phyloP scores from a whole-genome alignment of 2,113 vertebrate genomes.

The Toxostoma redivivum region DNA sequence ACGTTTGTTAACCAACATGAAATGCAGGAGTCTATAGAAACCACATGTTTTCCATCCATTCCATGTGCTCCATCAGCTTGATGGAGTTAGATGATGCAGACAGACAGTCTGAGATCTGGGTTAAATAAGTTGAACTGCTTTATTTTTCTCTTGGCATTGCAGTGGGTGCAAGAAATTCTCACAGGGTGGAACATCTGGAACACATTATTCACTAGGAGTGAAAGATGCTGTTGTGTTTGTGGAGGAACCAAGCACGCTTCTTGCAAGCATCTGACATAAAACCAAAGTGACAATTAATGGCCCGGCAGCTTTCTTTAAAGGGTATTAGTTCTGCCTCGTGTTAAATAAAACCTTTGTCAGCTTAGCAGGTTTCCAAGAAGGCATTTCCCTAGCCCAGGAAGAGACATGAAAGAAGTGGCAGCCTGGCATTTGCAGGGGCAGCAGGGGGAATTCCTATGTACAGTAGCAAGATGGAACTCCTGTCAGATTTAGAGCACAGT shows the following conservation, averaged over 20 bases:
- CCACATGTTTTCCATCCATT: conserved; percentile 53
- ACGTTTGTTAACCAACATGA: conserved; percentile 26
- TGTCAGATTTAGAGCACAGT: background rate
- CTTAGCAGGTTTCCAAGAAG: conserved; percentile 1
- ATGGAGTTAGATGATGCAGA: conserved; percentile 61
- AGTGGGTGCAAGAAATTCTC: conserved; percentile 43
- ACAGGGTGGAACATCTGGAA: conserved; percentile 55
- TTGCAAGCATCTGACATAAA: conserved; percentile 57
- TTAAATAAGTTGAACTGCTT: conserved; percentile 60
- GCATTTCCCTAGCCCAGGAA: background rate
- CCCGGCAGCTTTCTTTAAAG: conserved; percentile 37
- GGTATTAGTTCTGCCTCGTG: background rate
- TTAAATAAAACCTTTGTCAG: conserved; percentile 29
- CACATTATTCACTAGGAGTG: conserved; percentile 26
- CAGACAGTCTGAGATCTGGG: conserved; percentile 66
- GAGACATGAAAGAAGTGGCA: background rate
- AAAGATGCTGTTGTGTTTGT: conserved; percentile 57
- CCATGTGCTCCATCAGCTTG: conserved; percentile 46
- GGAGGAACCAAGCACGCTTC: conserved; percentile 29
- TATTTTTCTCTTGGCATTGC: conserved; percentile 51
- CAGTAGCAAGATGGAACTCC: background rate
- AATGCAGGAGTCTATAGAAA: conserved; percentile 29
- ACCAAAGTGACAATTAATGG: conserved; percentile 41
- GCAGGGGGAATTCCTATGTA: background rate
- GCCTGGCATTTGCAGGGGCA: background rate